A percentile compares a stretch with the other conserved stretches of the same genome.
Conservation (phyloP, 2,888 invertebrate genomes). For the Deroplatys truncata region DNA sequence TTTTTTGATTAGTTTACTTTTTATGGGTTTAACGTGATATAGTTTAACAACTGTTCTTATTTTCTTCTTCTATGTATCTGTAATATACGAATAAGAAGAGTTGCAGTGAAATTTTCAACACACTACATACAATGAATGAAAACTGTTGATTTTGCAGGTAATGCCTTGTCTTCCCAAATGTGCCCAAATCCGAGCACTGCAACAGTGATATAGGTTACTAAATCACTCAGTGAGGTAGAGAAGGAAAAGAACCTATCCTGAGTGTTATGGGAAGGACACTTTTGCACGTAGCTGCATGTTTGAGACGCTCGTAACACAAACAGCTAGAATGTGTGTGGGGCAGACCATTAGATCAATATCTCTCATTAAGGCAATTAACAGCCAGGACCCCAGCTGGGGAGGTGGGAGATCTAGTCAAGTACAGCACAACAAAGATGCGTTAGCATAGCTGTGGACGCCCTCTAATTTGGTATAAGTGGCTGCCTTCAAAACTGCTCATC, state of each 20-base stretch:
- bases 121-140: no score
- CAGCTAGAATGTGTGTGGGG: background rate
- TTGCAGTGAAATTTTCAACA: no score
- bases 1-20: no score
- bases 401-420: background rate
- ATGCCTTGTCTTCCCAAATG: no score
- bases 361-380: conserved; percentile 18
- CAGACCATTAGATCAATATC: conserved; percentile 5
- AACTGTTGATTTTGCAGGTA: no score
- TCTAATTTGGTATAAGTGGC: background rate
- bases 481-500: background rate
- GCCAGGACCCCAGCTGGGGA: background rate
- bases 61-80: no score
- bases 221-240: background rate
- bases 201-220: no score
- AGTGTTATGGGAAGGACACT: background rate
- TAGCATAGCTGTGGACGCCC: background rate
- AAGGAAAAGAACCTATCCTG: no score
- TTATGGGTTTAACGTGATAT: no score
- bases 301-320: background rate
- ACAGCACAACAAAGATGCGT: conserved; percentile 12
- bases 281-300: background rate
- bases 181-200: no score
- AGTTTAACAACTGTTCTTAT: no score
- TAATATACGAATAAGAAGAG: no score